Conservation (phyloP, 2,888 invertebrate genomes). For the Galerucella calmariensis region DNA sequence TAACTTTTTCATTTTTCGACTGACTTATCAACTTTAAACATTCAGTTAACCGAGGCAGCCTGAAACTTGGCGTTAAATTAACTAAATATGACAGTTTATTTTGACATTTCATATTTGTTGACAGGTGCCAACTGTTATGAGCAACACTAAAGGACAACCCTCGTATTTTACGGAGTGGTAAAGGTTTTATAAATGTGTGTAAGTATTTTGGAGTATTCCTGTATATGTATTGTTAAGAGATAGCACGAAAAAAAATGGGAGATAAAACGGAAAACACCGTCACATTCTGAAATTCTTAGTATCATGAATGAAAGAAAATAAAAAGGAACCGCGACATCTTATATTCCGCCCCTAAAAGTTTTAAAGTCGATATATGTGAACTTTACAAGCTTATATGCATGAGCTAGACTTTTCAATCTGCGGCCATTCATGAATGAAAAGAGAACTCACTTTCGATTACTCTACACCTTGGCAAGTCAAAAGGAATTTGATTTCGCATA, state of each 20-base stretch:
- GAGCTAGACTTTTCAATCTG: slow-evolving; percentile 25
- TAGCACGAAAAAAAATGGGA: background rate
- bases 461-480: slow-evolving; percentile 18
- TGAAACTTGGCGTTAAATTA: no score
- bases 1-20: no score
- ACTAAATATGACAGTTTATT: no score
- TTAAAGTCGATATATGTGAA: slow-evolving; percentile 39
- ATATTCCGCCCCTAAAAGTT: slow-evolving; percentile 32
- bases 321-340: slow-evolving; percentile 27
- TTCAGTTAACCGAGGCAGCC: no score
- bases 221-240: background rate
- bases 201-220: background rate
- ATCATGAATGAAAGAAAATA: slow-evolving; percentile 29
- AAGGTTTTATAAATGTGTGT: no score
- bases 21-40: no score
- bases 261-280: background rate
- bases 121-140: no score
- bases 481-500: slow-evolving; percentile 55
- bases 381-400: slow-evolving; percentile 20
- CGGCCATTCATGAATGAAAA: slow-evolving; percentile 50
- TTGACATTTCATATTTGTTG: no score
- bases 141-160: no score
- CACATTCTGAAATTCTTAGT: slow-evolving; percentile 7
- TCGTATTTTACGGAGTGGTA: no score
- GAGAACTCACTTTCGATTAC: slow-evolving; percentile 51